A percentile compares a stretch with the other conserved stretches of the same genome.
phyloP scores from a whole-genome alignment of 2,113 vertebrate species.

The Aramus guarauna region DNA sequence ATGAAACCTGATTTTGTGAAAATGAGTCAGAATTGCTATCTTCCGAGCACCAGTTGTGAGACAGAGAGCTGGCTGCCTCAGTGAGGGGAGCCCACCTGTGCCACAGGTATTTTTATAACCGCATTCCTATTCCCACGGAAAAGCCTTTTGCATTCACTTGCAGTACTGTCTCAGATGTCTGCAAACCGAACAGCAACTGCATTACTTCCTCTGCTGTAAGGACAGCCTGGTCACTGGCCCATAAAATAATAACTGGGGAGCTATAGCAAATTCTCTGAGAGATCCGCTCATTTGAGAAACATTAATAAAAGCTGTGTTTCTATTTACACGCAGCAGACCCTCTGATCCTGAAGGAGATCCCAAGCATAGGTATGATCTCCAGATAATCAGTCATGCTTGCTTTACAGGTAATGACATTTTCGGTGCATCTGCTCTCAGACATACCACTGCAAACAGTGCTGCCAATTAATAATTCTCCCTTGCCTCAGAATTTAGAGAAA shows the following conservation, averaged over 20 bases:
- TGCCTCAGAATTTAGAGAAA: neutral
- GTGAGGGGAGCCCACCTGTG: neutral
- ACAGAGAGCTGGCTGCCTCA: neutral
- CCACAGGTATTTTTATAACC: neutral
- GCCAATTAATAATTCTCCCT: neutral
- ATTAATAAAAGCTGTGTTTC: neutral
- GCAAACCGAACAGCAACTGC: neutral
- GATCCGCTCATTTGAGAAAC: slow-evolving; percentile 5
- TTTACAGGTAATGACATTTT: neutral
- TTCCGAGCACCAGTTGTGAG: neutral
- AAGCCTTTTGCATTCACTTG: neutral
- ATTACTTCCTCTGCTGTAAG: neutral
- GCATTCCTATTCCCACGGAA: neutral
- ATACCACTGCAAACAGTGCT: neutral
- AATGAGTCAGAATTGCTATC: neutral
- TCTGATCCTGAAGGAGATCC: neutral
- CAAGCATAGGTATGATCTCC: neutral
- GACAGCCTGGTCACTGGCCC: neutral
- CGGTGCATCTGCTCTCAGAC: neutral
- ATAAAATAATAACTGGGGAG: neutral
- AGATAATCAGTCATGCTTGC: neutral
- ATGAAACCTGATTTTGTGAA: slow-evolving; percentile 12
- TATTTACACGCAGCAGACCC: neutral
- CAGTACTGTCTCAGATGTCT: neutral
- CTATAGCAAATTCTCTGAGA: neutral